Evolutionary conservation across 2,797 vertebrate genomes (phyloP), one percentile per base, ranked within the genome.

Genomic region (Pantherophis vulpinus): DNA sequence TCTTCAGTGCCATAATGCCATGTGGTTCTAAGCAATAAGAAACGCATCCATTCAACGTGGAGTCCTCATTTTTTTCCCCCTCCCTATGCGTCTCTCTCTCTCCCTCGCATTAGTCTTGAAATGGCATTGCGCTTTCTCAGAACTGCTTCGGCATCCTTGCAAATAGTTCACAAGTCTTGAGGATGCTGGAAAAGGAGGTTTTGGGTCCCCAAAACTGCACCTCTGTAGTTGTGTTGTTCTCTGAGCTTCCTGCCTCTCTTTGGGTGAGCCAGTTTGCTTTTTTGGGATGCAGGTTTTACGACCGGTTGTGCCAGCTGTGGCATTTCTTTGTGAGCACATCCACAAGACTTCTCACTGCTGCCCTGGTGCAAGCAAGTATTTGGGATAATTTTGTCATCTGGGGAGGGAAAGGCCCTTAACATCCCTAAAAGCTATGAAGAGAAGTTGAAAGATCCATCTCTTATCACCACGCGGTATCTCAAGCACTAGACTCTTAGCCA

Each of bases 21-120:
- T 87, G 90, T 90, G 90, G 93, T 93, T 93, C 86, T 93, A 95
- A 96, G 96, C 96, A 96, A 95, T 97, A 96, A 97, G 93, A 86
- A 96, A 91, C 87, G 87, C 93, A 74, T 92, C 88, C 79, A 42
- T 91, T 89, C 88, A 37, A 88, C 4, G 2, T 87, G 51, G 13
- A 88, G 93, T 66, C 94, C 94, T 95, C 93, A 5, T 11, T 83
- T 27, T 74, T 47, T 25, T 27, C 1, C 13, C 13, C 14, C 1
- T 83, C 18, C 18, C 1, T 20, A 4, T 79, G 70, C 18, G 4
- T 23, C 37, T 83, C 74, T 25, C 1, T 42, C 25, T 12, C 55
- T 32, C 32, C 16, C 42, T 47, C 23, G 0, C 79, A 12, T 83
- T 25, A 12, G 37, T 47, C 2, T 47, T 83, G 47, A 16, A 94